Percentiles rank a stretch among this genome's conserved stretches.
Conservation (phyloP, 2,888 invertebrate genomes). For the Diarsia dahlii region DNA sequence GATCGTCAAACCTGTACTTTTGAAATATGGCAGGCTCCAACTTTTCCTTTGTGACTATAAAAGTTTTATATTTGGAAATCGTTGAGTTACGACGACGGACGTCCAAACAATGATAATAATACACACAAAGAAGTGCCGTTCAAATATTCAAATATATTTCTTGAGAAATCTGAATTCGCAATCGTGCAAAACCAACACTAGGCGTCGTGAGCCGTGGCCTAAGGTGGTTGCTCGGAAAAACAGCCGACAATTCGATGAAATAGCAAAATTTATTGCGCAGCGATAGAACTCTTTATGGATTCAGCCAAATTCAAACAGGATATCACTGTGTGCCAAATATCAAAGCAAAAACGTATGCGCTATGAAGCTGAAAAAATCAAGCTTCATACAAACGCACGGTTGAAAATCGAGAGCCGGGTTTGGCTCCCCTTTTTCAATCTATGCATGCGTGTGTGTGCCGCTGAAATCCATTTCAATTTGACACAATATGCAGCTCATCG, state of each 20-base stretch:
- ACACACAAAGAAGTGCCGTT: constrained; percentile 26
- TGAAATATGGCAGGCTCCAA: constrained; percentile 16
- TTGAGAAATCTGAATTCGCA: constrained; percentile 40
- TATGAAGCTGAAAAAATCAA: constrained; percentile 36
- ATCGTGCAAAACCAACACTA: constrained; percentile 32
- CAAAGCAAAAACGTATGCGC: constrained; percentile 43
- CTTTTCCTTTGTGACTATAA: constrained; percentile 30
- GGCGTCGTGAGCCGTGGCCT: constrained; percentile 24
- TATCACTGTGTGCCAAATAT: constrained; percentile 58
- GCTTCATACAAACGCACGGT: constrained; percentile 32
- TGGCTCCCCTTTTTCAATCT: constrained; percentile 43
- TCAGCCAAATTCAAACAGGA: constrained; percentile 51
- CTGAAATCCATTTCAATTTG: constrained; percentile 51
- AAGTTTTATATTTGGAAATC: constrained; percentile 27
- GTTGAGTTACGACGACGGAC: constrained; percentile 24
- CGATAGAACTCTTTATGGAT: constrained; percentile 36
- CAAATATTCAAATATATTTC: constrained; percentile 45
- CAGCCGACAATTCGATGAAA: constrained; percentile 37
- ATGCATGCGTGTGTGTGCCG: constrained; percentile 28
- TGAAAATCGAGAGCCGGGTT: constrained; percentile 38
- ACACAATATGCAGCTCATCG: constrained; percentile 43
- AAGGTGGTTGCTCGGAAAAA: constrained; percentile 28
- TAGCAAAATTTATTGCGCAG: constrained; percentile 47
- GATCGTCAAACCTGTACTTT: constrained; percentile 35
- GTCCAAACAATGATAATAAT: constrained; percentile 23